Evolutionary conservation across 2,797 vertebrate species (phyloP), one percentile per base, ranked within the genome.

Genomic region (Acanthurus tractus): DNA sequence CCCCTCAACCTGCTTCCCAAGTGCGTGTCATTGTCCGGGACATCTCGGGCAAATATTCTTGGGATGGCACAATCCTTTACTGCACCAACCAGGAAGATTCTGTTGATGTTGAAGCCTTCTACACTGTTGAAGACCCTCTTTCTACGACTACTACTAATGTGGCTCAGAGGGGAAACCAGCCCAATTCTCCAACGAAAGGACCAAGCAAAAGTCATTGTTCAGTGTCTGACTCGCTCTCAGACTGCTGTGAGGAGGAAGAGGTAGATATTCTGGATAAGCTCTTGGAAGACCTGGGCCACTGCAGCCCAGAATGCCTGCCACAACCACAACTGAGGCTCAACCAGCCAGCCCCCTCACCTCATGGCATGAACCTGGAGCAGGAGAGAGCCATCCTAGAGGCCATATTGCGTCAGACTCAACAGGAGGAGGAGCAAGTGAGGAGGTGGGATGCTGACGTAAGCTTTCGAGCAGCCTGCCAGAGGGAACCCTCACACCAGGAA

Each of bases 31-130:
- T 99, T 13, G 96, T 99, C 65, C 92, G 98, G 45, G 98, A 99
- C 86, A 98, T 99, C 91, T 99, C 98, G 6, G 98, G 98, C 83
- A 99, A 99, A 81, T 99, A 99, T 90, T 98, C 98, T 0, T 99
- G 98, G 98, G 98, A 99, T 29, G 96, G 97, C 40, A 92, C 89
- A 0, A 90, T 99, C 63, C 93, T 99, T n/a, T 97, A 98, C 36
- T 96, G 96, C 75, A 94, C 93, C 55, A 70, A 53, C 9, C 82
- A 84, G 42, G 91, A 92, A 8, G 90, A 93, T 55, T 74, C 20
- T 54, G 40, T 53, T 5, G 81, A 89, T 8, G 10, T 15, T 9
- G 81, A 74, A 6, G 82, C 53, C 74, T 92, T 91, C 38, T 55
- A 73, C 45, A 54, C 85, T 22, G 75, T 55, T 0, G 87, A 88